These are phyloP conservation scores for Fulmarus glacialis DNA, from an alignment of 2,113 vertebrate genomes.

Conservation along the genomic window DNA sequence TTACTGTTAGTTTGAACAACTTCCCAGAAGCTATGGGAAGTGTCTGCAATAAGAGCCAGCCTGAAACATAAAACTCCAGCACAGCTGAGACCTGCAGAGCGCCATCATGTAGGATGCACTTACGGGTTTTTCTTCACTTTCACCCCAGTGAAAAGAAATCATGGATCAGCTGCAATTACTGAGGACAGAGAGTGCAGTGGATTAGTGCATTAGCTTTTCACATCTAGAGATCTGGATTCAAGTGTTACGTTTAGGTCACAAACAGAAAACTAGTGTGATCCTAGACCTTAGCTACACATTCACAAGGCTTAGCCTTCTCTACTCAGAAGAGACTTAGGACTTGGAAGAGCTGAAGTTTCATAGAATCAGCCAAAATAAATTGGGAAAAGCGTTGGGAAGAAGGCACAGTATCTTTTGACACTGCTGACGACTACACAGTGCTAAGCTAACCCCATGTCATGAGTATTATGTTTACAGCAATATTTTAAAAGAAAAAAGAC, in stretches of 20 bases:
- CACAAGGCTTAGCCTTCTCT: not conserved
- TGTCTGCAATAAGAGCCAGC: not conserved
- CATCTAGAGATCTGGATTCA: not conserved
- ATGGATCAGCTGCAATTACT: not conserved
- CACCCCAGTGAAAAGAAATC: not conserved
- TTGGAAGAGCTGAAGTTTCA: not conserved
- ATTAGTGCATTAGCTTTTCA: not conserved
- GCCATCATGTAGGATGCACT: not conserved
- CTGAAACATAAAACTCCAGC: not conserved
- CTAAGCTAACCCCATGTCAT: not conserved
- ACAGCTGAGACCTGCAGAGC: not conserved
- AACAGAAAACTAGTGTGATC: not conserved
- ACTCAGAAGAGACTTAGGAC: not conserved
- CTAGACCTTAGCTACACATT: not conserved
- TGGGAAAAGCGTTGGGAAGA: not conserved
- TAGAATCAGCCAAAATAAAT: not conserved
- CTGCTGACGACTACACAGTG: not conserved
- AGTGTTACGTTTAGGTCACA: not conserved
- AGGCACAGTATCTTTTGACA: not conserved
- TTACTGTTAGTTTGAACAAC: not conserved
- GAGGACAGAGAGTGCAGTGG: not conserved
- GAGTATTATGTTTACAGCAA: not conserved
- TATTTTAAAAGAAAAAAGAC: not conserved
- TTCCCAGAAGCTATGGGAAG: constrained; percentile 11
- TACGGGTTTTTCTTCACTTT: not conserved